Base-by-base conservation (phyloP, 2,113 vertebrate genomes). In the Collichthys lucidus region DNA sequence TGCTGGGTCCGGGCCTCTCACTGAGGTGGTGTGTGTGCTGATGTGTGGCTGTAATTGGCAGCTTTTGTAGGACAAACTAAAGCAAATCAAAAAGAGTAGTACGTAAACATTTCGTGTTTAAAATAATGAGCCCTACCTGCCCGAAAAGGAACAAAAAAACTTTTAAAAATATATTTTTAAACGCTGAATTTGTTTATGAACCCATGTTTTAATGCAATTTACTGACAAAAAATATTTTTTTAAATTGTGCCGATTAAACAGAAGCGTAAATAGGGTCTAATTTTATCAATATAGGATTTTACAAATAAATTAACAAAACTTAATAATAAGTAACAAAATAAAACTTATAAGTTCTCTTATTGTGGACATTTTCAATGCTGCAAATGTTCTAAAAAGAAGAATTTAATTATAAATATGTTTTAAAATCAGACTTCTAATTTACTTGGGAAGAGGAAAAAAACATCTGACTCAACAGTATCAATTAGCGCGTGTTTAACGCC, bases 1-100 rank as follows among this genome's bases (percentile, higher is more conserved):
- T 17, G 89, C 91, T 85, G 87, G 52, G 89, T 57, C 67, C 15
- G 53, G 79, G 85, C 73, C 80, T 79, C 46, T 53, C 40, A 2
- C 20, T 42, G 49, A 60, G 80, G 29, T 47, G 8, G 17, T 42
- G 71, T 64, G 68, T 62, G 76, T 82, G 80, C 65, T 29, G 64
- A 29, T 81, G 55, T 79, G 52, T 22, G 17, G n/a, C 19, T 76
- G 65, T 31, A 5, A n/a, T 11, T 11, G 60, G n/a, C 20, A 7
- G 49, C 26, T 65, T 60, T 60, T 66, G 52, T n/a, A n/a, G 53
- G 31, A 31, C 11, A 20, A 53, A 66, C 29, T 24, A 77, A 83
- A 80, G 49, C 62, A 84, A 73, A 77, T 50, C 29, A n/a, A 56
- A 72, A 61, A 17, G 17, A 57, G 42, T 26, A 40, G 68, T 47